Evolutionary conservation across 2,797 vertebrate species (phyloP).

Genomic region (Setipinna tenuifilis): DNA sequence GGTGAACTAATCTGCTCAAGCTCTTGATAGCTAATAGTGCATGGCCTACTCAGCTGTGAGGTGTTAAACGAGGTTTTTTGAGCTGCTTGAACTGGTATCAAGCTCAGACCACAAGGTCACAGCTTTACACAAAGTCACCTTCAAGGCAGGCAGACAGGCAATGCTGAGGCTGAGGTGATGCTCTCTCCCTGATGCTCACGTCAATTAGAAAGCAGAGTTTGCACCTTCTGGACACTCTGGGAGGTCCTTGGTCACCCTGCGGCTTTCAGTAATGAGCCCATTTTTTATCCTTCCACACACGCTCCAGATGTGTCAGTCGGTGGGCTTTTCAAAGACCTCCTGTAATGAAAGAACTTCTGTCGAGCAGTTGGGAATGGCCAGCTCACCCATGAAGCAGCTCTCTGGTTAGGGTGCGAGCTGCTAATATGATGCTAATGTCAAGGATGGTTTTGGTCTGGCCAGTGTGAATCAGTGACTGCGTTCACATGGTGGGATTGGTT

Average conservation of each 20-base stretch:
- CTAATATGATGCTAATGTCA: neutral
- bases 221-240: conserved; percentile 30
- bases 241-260: conserved; percentile 34
- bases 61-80: neutral
- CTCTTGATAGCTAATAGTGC: neutral
- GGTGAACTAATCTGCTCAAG: neutral
- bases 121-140: neutral
- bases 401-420: neutral
- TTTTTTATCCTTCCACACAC: conserved; percentile 34
- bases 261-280: conserved; percentile 44
- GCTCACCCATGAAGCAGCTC: neutral
- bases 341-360: neutral
- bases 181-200: neutral
- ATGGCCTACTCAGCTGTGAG: neutral
- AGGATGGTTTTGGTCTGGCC: neutral
- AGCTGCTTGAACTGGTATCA: neutral
- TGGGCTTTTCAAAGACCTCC: neutral
- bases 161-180: neutral
- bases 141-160: neutral
- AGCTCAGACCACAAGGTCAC: neutral
- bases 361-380: neutral
- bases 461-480: neutral
- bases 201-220: neutral
- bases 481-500: no score
- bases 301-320: neutral